phyloP scores from a whole-genome alignment of 2,888 invertebrate genomes.

The Drosophila koepferae region DNA sequence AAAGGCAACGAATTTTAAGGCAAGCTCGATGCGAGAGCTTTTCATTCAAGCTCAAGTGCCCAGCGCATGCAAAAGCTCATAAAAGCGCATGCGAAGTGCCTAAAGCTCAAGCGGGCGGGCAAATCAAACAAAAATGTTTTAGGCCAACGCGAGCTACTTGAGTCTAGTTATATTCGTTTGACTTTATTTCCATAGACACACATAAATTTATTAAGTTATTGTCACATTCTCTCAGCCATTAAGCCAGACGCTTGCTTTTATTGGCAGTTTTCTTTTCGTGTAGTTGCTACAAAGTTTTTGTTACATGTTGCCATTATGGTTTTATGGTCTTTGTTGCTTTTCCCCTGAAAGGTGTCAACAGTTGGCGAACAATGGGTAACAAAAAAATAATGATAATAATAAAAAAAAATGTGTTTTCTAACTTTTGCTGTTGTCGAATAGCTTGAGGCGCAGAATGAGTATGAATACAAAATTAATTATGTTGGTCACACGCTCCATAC shows the following conservation, averaged over 20 bases:
- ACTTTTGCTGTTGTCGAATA: conserved; percentile 48
- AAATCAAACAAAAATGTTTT: conserved; percentile 8
- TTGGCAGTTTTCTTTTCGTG: conserved; percentile 37
- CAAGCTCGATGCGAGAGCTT: neutral
- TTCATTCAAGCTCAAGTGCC: neutral
- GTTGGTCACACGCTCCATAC: conserved; percentile 75
- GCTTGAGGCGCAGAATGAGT: conserved; percentile 41
- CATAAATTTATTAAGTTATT: conserved; percentile 17
- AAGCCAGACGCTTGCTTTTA: conserved; percentile 17
- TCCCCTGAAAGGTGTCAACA: conserved; percentile 72
- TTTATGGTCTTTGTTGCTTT: conserved; percentile 48
- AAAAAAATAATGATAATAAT: conserved; percentile 12
- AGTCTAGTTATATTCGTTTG: neutral
- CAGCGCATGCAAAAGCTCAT: neutral
- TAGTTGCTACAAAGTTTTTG: conserved; percentile 14
- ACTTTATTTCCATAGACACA: conserved; percentile 1
- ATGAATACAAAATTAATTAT: conserved; percentile 76
- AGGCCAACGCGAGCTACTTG: neutral
- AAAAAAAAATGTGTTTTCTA: conserved; percentile 48
- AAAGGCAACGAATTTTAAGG: neutral
- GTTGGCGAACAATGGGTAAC: conserved; percentile 57
- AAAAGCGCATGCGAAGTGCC: conserved; percentile 13
- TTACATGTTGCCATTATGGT: conserved; percentile 34
- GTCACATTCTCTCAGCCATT: conserved; percentile 45
- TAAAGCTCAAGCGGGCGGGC: conserved; percentile 11